Conservation (phyloP, 92 coral and sea anemone species). For the Parazoanthus swiftii region DNA sequence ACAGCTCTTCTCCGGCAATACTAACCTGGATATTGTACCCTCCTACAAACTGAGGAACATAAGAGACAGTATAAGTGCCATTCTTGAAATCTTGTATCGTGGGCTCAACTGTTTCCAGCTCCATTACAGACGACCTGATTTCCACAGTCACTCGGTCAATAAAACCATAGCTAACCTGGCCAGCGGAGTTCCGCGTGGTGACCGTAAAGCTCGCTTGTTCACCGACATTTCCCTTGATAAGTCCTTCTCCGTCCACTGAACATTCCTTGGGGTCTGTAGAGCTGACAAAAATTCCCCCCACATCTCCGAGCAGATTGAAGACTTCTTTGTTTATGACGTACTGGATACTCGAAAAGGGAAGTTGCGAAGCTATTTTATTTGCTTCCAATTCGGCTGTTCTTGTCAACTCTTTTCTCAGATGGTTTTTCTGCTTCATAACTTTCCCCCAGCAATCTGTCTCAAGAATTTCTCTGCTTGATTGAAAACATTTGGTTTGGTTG, state of each 20-base stretch:
- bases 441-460: slow-evolving; percentile 30
- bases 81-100: slow-evolving; percentile 32
- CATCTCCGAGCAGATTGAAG: slow-evolving; percentile 20
- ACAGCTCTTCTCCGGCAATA: slow-evolving; percentile 3
- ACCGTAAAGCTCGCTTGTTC: slow-evolving; percentile 4
- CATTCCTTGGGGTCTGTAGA: slow-evolving; percentile 35
- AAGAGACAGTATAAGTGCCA: slow-evolving; percentile 27
- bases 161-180: slow-evolving; percentile 14
- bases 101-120: slow-evolving; percentile 12
- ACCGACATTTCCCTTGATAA: slow-evolving; percentile 7
- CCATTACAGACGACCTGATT: slow-evolving; percentile 27
- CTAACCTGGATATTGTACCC: slow-evolving; percentile 21
- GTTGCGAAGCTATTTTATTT: not conserved
- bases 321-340: slow-evolving; percentile 25
- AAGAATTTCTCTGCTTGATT: slow-evolving; percentile 33
- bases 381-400: not conserved
- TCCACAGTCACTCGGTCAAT: slow-evolving; percentile 29
- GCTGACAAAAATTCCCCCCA: slow-evolving; percentile 29
- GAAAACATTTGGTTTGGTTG: slow-evolving; percentile 21
- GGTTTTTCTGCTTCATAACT: slow-evolving; percentile 23
- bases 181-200: slow-evolving; percentile 38
- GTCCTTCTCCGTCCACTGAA: slow-evolving; percentile 20
- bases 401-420: not conserved
- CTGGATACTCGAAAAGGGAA: slow-evolving; percentile 27
- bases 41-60: slow-evolving; percentile 19